These are phyloP conservation scores for Gobio occitaniae DNA, from an alignment of 2,797 vertebrate species.

Conservation along the genomic window DNA sequence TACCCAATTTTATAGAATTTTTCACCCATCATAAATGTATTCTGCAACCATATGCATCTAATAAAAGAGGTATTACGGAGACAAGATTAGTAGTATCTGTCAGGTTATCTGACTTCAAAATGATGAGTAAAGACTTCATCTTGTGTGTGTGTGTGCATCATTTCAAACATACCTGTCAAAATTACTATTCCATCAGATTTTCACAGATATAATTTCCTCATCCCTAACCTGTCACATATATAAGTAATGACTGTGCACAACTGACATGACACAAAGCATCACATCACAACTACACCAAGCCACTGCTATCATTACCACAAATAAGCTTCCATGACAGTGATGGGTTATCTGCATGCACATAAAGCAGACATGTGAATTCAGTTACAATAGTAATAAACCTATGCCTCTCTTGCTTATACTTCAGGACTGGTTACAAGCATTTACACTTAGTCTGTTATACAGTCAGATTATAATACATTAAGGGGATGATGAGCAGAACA, in stretches of 20 bases:
- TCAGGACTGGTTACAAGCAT: conserved; percentile 20
- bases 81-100: not conserved
- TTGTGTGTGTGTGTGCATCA: not conserved
- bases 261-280: conserved; percentile 39
- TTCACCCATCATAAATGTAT: not conserved
- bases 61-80: not conserved
- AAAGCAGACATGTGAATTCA: conserved; percentile 10
- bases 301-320: not conserved
- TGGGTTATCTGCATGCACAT: conserved; percentile 12
- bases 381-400: not conserved
- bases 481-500: not conserved
- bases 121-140: not conserved
- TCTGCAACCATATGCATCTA: not conserved
- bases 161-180: not conserved
- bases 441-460: not conserved
- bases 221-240: conserved; percentile 19
- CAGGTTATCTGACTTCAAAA: not conserved
- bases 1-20: not conserved
- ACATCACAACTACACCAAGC: conserved; percentile 2
- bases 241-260: conserved; percentile 17
- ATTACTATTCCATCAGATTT: not conserved
- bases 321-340: conserved; percentile 20
- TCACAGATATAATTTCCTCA: not conserved
- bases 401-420: conserved; percentile 23
- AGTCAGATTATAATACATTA: not conserved